phyloP scores from a whole-genome alignment of 1,140 invertebrate genomes.

The Cephus cinctus region DNA sequence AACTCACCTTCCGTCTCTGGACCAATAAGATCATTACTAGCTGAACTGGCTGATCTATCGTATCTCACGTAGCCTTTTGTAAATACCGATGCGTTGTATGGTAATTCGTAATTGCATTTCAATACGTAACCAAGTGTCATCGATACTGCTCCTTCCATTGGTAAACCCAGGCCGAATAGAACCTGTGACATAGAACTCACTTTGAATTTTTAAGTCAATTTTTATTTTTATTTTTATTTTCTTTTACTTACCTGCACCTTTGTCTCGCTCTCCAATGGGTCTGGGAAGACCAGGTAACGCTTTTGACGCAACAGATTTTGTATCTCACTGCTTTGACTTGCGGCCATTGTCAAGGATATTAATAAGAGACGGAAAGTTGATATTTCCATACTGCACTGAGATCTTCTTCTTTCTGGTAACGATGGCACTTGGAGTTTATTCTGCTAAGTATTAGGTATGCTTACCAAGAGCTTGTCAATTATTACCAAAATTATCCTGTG shows the following conservation, averaged over 20 bases:
- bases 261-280: constrained; percentile 39
- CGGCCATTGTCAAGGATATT: no score
- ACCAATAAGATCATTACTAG: no score
- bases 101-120: constrained; percentile 51
- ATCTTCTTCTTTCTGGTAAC: neutral
- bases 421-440: neutral
- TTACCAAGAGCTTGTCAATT: no score
- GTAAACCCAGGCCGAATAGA: constrained; percentile 38
- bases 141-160: constrained; percentile 36
- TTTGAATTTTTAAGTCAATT: no score
- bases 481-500: constrained; percentile 28
- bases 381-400: no score
- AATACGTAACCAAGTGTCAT: constrained; percentile 47
- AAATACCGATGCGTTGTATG: constrained; percentile 44
- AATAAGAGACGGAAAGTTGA: no score
- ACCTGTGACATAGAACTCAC: constrained; percentile 25
- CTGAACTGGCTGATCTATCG: constrained; percentile 24
- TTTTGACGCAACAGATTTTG: constrained; percentile 25
- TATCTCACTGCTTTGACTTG: neutral
- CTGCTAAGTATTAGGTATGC: constrained; percentile 8
- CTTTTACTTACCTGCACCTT: constrained; percentile 39
- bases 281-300: constrained; percentile 35
- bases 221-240: neutral
- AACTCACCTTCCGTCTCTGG: no score
- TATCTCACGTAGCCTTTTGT: constrained; percentile 35